Evolutionary conservation across 2,113 vertebrate genomes (phyloP), one percentile per base, ranked within the genome.

Genomic region (Nematolebias whitei): DNA sequence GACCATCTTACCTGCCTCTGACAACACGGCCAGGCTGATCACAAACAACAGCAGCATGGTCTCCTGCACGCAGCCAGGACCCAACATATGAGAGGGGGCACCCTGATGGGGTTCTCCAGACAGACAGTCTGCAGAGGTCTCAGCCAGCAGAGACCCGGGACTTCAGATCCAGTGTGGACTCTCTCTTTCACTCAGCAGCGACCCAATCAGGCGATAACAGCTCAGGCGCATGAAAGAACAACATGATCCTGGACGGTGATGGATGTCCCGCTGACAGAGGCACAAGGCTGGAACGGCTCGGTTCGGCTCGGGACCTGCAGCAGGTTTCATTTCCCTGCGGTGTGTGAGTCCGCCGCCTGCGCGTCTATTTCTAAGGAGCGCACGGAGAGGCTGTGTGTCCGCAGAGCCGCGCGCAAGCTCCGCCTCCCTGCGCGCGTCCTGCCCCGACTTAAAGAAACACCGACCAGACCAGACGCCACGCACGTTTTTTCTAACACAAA

Each of bases 161-260:
- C 41, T 76, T 85, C 74, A 80, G 29, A 78, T 71, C 82, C 74
- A 41, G 64, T 85, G 79, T 44, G 82, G 85, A 76, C 83, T 86
- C 78, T 83, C 83, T 87, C 85, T 84, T 68, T 87, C 77, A 78
- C 84, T 84, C 78, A 86, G 80, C 80, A 81, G 84, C 51, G 80
- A 79, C 70, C 78, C 87, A 53, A 45, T 29, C 18, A 72, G 80
- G 67, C 76, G 78, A 65, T 35, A 72, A 58, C 10, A 80, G 53
- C 23, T 55, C 56, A 48, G 55, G 51, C 67, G 59, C 45, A 22
- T 55, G 68, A 45, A 57, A 32, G 45, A 56, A 50, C 71, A 73
- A 47, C 82, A 83, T 86, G 79, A 84, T 64, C 78, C 75, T 62
- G 77, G 68, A 66, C 76, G 56, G 72, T 68, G 83, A 3, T 76